phyloP scores from a whole-genome alignment of 2,888 invertebrate genomes.

The Meta bourneti region DNA sequence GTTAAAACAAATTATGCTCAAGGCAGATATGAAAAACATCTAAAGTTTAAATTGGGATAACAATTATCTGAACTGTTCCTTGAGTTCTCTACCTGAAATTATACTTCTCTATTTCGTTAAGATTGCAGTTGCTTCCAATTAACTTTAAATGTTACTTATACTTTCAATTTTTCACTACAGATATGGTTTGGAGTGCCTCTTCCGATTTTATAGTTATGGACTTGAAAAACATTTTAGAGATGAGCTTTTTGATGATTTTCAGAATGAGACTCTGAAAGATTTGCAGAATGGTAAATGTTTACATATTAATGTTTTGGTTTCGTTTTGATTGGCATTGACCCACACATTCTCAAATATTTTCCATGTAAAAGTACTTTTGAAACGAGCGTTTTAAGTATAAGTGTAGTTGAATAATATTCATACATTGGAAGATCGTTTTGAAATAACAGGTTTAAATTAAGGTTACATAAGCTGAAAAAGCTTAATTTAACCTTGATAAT shows the following conservation, averaged over 20 bases:
- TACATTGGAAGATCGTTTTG: too few species aligned
- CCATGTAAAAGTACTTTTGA: too few species aligned
- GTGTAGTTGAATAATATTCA: too few species aligned
- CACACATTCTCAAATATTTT: too few species aligned
- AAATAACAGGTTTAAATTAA: too few species aligned
- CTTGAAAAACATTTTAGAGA: slow-evolving; percentile 96
- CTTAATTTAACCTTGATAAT: too few species aligned
- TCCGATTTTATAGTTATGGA: slow-evolving; percentile 98
- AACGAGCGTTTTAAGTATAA: too few species aligned
- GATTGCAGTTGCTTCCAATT: neutral
- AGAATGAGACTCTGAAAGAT: slow-evolving; percentile 93
- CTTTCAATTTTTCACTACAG: slow-evolving; percentile 20
- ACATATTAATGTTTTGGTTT: neutral
- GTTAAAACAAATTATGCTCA: too few species aligned
- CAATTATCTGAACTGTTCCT: neutral
- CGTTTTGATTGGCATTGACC: too few species aligned
- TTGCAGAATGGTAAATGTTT: slow-evolving; percentile 87
- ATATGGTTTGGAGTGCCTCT: slow-evolving; percentile 86
- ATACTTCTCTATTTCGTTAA: neutral
- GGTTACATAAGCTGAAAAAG: too few species aligned
- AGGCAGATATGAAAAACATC: too few species aligned
- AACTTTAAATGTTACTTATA: neutral
- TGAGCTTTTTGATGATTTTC: slow-evolving; percentile 97
- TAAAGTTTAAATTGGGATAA: too few species aligned
- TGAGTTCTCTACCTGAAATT: neutral